These are phyloP conservation scores for Byasa hedistus DNA, from an alignment of 2,888 invertebrate species.

Conservation along the genomic window DNA sequence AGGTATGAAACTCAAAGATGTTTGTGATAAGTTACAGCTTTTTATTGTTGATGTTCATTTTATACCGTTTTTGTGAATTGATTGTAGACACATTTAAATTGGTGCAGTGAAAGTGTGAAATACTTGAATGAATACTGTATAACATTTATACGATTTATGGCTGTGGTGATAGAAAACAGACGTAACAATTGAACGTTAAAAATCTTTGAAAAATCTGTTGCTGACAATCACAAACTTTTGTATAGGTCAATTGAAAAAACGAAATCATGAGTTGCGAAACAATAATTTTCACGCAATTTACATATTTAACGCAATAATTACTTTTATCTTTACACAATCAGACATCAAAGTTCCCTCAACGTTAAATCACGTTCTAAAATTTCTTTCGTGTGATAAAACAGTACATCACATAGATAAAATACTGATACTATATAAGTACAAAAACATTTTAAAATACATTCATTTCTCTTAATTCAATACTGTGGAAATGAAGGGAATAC, in stretches of 20 bases:
- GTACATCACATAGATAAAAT: conserved; percentile 19
- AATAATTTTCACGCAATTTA: background rate
- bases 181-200: no score
- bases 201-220: no score
- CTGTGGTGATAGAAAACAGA: no score
- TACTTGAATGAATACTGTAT: no score
- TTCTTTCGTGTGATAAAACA: conserved; percentile 24
- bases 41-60: no score
- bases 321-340: conserved; percentile 14
- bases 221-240: background rate
- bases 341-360: conserved; percentile 7
- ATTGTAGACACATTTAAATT: no score
- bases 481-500: conserved; percentile 22
- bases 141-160: no score
- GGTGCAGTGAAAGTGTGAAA: no score
- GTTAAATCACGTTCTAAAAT: conserved; percentile 21
- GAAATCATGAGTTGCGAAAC: background rate
- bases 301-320: background rate
- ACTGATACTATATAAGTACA: conserved; percentile 24
- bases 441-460: conserved; percentile 11
- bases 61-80: no score
- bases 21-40: no score
- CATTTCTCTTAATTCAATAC: conserved; percentile 9
- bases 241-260: background rate
- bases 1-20: no score